Evolutionary conservation across 1,140 invertebrate genomes (phyloP), one percentile per base, ranked within the genome.

Genomic region (Pachypeltis micranthus): DNA sequence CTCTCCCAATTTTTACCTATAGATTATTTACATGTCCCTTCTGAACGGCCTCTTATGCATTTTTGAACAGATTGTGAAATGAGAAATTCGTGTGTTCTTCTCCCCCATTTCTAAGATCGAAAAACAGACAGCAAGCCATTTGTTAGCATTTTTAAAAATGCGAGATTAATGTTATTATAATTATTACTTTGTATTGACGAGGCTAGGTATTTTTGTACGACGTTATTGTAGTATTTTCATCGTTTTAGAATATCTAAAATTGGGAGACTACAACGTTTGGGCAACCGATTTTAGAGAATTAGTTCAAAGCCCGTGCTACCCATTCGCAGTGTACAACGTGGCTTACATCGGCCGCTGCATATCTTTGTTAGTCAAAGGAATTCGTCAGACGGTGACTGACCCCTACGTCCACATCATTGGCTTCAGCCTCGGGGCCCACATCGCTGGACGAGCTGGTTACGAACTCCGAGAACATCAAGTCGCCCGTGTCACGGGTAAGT

Each of bases 391-490:
- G 1, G 39, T 58, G 1, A 25, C 31, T 7, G 54, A 39, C 1
- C n/a, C 28, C 4, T 25, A 85, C 65, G 76, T 86, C 24, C 85
- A 87, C 67, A 69, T 84, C 1, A 80, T 87, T 34, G 85, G 85
- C 0, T 86, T 86, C 71, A 86, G 84, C 51, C 69, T 87, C 19
- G 85, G 85, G 2, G 80, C 81, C 1, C 81, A 84, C 47, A 74
- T 84, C 1, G 75, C 82, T 0, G 83, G 79, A 54, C 81, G 77
- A 66, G 66, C 82, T 4, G 80, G 83, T 0, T 75, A 77, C 56
- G 67, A 70, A 29, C 68, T 86, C 1, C 70, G 66, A 2, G 78
- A 78, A 0, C 80, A 78, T 63, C 75, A 73, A 67, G 58, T 86
- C 2, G 70, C 78, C 0, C 74, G 85, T 31, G 83, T 86, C 54